Conservation (phyloP, 2,797 vertebrate genomes). For the Neopelma chrysocephalum region DNA sequence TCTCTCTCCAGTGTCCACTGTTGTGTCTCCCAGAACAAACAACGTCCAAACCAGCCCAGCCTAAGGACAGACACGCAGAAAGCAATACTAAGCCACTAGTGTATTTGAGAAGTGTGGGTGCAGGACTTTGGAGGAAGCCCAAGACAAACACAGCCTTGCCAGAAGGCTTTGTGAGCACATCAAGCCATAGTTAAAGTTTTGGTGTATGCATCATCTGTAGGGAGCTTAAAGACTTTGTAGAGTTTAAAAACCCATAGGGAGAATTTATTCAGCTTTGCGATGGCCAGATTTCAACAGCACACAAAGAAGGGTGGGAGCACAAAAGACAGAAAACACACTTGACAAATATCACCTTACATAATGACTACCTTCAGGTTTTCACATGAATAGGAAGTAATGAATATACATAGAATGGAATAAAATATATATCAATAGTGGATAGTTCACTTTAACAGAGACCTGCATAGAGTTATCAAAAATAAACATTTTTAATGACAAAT, state of each 20-base stretch:
- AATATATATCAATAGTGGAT: background rate
- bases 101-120: background rate
- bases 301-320: background rate
- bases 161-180: background rate
- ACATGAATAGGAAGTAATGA: background rate
- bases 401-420: background rate
- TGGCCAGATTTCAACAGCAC: background rate
- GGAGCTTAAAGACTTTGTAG: background rate
- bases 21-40: background rate
- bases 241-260: background rate
- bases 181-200: background rate
- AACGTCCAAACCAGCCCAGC: background rate
- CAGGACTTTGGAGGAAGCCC: background rate
- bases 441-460: background rate
- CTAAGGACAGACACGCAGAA: background rate
- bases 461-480: background rate
- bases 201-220: background rate
- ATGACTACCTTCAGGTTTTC: background rate
- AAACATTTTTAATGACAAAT: background rate
- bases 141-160: background rate
- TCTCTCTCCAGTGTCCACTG: background rate
- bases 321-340: background rate
- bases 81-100: background rate
- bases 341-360: background rate
- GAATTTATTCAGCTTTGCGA: background rate